Base-by-base conservation (phyloP, 2,888 invertebrate genomes). In the Phengaris arion region DNA sequence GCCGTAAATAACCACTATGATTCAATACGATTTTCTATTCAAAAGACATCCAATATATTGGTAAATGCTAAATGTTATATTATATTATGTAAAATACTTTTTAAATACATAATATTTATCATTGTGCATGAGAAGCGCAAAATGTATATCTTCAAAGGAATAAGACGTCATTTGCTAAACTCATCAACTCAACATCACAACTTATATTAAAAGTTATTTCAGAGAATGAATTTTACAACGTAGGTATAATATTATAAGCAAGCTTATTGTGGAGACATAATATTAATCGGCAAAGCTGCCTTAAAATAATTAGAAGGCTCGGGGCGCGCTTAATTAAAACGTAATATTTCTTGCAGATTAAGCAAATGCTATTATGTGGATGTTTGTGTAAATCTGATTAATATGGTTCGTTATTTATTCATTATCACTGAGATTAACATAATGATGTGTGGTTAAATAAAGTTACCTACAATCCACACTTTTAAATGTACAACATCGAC, bases 301-400 rank as follows among this genome's bases (percentile, higher is more conserved):
- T 79, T 74, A 80, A 81, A 81, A 81, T 84, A 83, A 83, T 83
- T 81, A 83, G 79, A 82, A 79, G 76, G 76, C 78, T 79, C 77
- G 76, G 79, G 81, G 78, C 68, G 77, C 76, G 80, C 80, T 82
- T 83, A 82, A 85, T 84, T 83, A 84, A 82, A 83, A 79, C 80
- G 79, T 81, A 79, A 83, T 82, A 82, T 82, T 83, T 74, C 55
- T 77, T 77, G 70, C 76, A 79, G 75, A 79, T 80, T 77, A 78
- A 73, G 76, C 69, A 75, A 75, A 74, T 75, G 68, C 76, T 75
- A 75, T 76, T 54, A 73, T 51, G 54, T 68, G 70, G 74, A 75
- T 76, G 73, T 68, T 54, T 52, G 54, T 22, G 4, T 13, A 9
- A 55, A 68, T 69, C 54, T 68, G 45, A 69, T 45, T 75, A 48